phyloP scores from a whole-genome alignment of 2,888 invertebrate genomes.

The Tinea pellionella region DNA sequence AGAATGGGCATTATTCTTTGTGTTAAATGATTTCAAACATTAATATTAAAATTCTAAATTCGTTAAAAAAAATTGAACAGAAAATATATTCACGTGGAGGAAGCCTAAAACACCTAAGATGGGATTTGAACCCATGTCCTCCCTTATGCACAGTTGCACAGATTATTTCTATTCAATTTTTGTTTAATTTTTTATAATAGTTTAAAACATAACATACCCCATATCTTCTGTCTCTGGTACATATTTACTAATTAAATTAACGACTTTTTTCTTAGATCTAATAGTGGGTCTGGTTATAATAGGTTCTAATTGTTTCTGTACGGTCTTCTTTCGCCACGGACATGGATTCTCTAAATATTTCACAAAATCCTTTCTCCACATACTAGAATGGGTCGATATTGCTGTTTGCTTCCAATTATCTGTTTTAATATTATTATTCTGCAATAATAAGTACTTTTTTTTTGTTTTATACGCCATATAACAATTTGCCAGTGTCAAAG shows the following conservation, averaged over 20 bases:
- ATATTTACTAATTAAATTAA: constrained; percentile 43
- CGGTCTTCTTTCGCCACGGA: constrained; percentile 46
- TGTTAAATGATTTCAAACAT: too few species aligned
- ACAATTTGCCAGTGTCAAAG: too few species aligned
- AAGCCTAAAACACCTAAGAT: too few species aligned
- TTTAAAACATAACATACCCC: constrained; percentile 29
- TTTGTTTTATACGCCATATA: too few species aligned
- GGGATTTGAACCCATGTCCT: too few species aligned
- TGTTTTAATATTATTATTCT: constrained; percentile 41
- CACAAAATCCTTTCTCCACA: constrained; percentile 48
- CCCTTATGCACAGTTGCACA: too few species aligned
- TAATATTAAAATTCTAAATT: too few species aligned
- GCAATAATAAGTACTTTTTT: constrained; percentile 20
- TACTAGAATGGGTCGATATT: constrained; percentile 49
- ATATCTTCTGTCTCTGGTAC: constrained; percentile 54
- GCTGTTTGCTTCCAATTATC: constrained; percentile 45
- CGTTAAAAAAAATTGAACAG: too few species aligned
- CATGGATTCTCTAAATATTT: constrained; percentile 26
- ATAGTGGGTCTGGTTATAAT: constrained; percentile 33
- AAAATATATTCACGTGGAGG: too few species aligned
- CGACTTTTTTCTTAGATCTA: constrained; percentile 37
- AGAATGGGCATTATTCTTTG: too few species aligned
- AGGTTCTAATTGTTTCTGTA: constrained; percentile 27
- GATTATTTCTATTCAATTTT: too few species aligned
- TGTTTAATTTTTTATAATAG: too few species aligned